A percentile compares a stretch with the other conserved stretches of the same genome.
Evolutionary conservation across 1,140 invertebrate genomes (phyloP).

Genomic region (Marisa cornuarietis): DNA sequence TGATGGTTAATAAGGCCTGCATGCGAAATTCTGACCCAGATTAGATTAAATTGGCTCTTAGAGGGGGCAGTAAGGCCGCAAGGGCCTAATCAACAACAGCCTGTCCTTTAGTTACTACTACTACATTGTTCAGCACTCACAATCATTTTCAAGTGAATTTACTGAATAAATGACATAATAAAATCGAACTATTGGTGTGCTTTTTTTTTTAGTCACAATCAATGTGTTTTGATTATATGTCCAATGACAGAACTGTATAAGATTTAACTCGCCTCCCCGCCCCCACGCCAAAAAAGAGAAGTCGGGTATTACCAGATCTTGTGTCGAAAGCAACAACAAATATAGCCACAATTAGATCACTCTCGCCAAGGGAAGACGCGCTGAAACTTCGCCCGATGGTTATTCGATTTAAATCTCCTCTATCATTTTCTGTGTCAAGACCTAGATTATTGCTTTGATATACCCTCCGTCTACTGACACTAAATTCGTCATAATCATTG

Average conservation of each 20-base stretch:
- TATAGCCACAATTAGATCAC: slow-evolving; percentile 62
- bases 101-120: background rate
- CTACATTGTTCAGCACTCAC: background rate
- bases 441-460: slow-evolving; percentile 31
- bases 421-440: slow-evolving; percentile 28
- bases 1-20: background rate
- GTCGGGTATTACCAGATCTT: slow-evolving; percentile 64
- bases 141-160: too few relatives aligned
- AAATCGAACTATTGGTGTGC: too few relatives aligned
- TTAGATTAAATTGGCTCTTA: background rate
- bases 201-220: too few relatives aligned
- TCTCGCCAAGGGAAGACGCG: slow-evolving; percentile 34
- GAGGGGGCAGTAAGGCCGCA: background rate
- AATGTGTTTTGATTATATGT: too few relatives aligned
- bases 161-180: too few relatives aligned
- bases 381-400: slow-evolving; percentile 43
- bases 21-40: background rate
- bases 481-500: slow-evolving; percentile 37
- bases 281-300: background rate
- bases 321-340: slow-evolving; percentile 68
- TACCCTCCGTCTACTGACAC: slow-evolving; percentile 29
- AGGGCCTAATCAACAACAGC: background rate
- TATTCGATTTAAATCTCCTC: slow-evolving; percentile 36
- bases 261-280: too few relatives aligned
- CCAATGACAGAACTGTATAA: too few relatives aligned